Evolutionary conservation across 2,113 vertebrate species (phyloP).

Genomic region (Myiagra hebetior): DNA sequence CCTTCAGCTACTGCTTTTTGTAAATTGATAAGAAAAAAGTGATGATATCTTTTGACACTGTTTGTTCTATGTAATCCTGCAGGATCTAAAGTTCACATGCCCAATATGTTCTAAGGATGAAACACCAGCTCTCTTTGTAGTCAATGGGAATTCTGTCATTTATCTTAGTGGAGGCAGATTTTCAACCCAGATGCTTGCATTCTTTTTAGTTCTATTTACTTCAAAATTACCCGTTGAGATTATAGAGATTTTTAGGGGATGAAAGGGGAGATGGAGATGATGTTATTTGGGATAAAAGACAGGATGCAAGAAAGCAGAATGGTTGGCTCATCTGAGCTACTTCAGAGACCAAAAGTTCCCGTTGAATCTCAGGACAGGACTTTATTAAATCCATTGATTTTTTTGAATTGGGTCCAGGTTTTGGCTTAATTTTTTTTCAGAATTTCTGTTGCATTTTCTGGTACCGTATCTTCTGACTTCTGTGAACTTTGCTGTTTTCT

Average conservation of each 20-base stretch:
- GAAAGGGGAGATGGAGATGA: background rate
- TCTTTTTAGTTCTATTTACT: background rate
- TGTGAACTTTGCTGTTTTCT: background rate
- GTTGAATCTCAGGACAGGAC: background rate
- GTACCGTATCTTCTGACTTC: background rate
- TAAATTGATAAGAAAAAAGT: background rate
- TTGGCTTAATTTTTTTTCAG: background rate
- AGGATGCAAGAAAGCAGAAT: background rate
- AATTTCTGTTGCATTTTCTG: background rate
- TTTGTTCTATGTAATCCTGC: background rate
- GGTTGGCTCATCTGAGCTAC: background rate
- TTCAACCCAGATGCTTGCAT: background rate
- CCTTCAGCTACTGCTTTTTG: background rate
- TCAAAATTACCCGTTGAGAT: background rate
- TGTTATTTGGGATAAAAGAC: background rate
- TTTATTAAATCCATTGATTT: background rate
- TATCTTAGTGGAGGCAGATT: background rate
- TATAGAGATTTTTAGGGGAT: background rate
- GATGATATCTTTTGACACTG: background rate
- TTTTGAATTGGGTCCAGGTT: background rate
- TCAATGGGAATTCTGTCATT: background rate
- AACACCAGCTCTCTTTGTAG: background rate
- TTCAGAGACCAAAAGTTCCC: background rate
- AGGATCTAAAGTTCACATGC: background rate
- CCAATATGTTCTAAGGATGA: background rate